Percentiles rank a stretch among this genome's conserved stretches.
These are phyloP conservation scores for Rugalucina vietnamica DNA, from an alignment of 2,888 invertebrate genomes.

Conservation along the genomic window DNA sequence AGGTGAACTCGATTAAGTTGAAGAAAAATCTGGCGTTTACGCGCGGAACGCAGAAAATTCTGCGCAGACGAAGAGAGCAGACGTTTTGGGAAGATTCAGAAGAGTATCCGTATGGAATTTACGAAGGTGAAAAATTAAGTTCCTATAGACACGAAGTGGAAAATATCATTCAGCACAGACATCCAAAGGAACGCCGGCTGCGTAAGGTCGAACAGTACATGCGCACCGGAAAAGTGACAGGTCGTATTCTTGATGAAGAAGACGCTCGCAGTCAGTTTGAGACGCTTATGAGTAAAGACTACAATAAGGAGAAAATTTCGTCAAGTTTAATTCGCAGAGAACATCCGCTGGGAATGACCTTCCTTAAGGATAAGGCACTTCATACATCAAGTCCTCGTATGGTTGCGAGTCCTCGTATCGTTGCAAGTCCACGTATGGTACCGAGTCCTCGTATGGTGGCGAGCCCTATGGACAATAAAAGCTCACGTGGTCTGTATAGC, in stretches of 20 bases:
- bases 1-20: constrained; percentile 27
- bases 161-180: constrained; percentile 43
- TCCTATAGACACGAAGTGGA: constrained; percentile 54
- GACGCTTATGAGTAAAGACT: constrained; percentile 37
- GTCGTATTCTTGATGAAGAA: constrained; percentile 42
- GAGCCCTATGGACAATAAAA: background rate
- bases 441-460: background rate
- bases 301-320: constrained; percentile 16
- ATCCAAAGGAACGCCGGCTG: constrained; percentile 49
- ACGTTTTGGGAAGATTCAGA: constrained; percentile 53
- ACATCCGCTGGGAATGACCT: constrained; percentile 38
- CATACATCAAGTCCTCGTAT: background rate
- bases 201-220: constrained; percentile 43
- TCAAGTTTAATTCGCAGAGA: constrained; percentile 29
- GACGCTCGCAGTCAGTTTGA: constrained; percentile 51
- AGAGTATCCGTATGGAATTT: constrained; percentile 57
- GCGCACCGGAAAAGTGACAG: constrained; percentile 33
- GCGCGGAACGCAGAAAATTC: constrained; percentile 52
- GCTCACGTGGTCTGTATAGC: background rate
- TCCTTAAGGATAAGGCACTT: background rate
- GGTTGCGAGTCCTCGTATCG: background rate
- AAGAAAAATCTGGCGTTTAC: constrained; percentile 42
- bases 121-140: constrained; percentile 50
- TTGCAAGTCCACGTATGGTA: background rate
- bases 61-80: constrained; percentile 45